Percentiles rank a stretch among this genome's conserved stretches.
phyloP scores from a whole-genome alignment of 2,797 vertebrate genomes.

The Columba guinea region DNA sequence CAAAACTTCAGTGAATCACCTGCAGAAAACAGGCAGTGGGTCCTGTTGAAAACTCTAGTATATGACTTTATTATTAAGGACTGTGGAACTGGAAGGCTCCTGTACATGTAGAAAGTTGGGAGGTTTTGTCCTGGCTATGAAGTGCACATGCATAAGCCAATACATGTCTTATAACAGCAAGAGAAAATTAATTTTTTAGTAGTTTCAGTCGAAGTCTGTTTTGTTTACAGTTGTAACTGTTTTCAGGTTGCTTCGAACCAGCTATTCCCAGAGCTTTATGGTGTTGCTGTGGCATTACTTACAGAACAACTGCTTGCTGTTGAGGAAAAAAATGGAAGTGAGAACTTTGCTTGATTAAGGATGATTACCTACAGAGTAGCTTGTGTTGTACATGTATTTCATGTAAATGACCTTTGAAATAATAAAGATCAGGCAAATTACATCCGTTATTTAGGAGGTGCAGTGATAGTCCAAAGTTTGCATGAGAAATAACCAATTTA shows the following conservation, averaged over 20 bases:
- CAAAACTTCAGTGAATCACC: not conserved
- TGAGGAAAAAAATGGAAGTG: not conserved
- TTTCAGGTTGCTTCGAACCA: not conserved
- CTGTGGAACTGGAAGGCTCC: not conserved
- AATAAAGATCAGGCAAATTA: not conserved
- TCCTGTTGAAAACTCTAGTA: not conserved
- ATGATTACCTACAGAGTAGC: not conserved
- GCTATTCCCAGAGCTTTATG: not conserved
- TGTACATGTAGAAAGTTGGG: not conserved
- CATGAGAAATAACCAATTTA: not conserved
- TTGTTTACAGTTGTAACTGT: not conserved
- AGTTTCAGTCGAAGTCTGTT: not conserved
- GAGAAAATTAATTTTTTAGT: slow-evolving; percentile 8
- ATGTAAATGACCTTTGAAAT: slow-evolving; percentile 5
- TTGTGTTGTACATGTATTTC: not conserved
- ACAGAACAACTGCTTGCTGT: not conserved
- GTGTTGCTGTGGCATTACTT: not conserved
- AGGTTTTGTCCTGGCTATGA: not conserved
- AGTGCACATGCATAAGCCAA: not conserved
- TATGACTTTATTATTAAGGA: not conserved
- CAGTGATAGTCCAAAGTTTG: not conserved
- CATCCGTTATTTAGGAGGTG: not conserved
- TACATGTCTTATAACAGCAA: not conserved
- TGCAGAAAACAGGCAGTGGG: not conserved
- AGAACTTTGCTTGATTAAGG: not conserved